Evolutionary conservation across 2,113 vertebrate genomes (phyloP).

Genomic region (Dipodomys stephensi): DNA sequence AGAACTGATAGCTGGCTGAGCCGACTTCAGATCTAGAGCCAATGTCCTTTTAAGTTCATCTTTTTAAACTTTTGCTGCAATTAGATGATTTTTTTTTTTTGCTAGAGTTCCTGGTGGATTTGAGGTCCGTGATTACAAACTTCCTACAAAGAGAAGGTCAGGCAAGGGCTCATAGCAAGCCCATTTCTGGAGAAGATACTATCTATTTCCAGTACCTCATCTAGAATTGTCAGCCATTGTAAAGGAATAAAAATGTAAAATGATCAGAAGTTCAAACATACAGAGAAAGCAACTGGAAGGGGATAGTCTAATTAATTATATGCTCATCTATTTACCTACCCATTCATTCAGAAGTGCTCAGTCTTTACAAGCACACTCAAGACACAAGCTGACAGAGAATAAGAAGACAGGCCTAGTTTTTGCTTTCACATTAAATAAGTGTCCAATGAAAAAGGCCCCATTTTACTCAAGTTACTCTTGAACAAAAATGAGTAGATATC

Average conservation of each 20-base stretch:
- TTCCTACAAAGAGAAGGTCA: not conserved
- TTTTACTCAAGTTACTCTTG: not conserved
- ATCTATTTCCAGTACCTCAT: not conserved
- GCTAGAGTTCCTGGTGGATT: not conserved
- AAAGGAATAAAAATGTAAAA: not conserved
- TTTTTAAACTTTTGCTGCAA: not conserved
- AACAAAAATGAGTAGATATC: not conserved
- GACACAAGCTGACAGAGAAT: not conserved
- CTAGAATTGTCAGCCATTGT: not conserved
- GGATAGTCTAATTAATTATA: not conserved
- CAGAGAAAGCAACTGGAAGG: not conserved
- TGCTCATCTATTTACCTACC: not conserved
- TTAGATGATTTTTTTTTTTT: not conserved
- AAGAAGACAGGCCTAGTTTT: not conserved
- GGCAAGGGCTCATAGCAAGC: not conserved
- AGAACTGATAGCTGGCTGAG: not conserved
- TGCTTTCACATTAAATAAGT: not conserved
- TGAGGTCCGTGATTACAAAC: not conserved
- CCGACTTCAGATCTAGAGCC: not conserved
- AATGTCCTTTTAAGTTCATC: not conserved
- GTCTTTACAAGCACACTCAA: not conserved
- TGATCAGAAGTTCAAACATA: conserved; percentile 8
- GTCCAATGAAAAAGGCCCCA: not conserved
- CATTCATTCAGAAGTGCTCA: not conserved
- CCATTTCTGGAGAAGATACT: not conserved